phyloP scores from a whole-genome alignment of 2,888 invertebrate genomes.

The Gibbula magus region DNA sequence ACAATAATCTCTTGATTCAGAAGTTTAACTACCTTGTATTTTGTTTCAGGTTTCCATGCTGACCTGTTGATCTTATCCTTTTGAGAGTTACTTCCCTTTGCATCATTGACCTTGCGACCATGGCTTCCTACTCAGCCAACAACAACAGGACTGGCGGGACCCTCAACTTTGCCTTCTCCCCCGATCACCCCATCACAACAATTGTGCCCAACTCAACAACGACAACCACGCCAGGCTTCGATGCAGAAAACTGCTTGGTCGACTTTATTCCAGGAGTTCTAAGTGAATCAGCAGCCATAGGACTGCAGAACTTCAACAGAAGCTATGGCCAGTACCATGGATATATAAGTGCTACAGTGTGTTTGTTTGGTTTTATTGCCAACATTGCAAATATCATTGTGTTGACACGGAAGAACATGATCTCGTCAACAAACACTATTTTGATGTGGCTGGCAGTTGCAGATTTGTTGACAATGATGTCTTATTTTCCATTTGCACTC shows the following conservation, averaged over 20 bases:
- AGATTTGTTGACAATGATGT: conserved; percentile 91
- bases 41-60: no score
- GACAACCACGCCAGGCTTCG: not conserved
- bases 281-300: conserved; percentile 34
- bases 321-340: conserved; percentile 82
- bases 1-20: no score
- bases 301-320: conserved; percentile 54
- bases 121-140: not conserved
- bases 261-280: conserved; percentile 39
- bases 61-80: no score
- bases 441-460: conserved; percentile 88
- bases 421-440: conserved; percentile 93
- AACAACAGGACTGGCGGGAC: not conserved
- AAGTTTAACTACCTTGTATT: no score
- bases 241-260: conserved; percentile 3
- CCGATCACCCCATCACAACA: not conserved
- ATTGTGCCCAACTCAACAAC: not conserved
- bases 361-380: conserved; percentile 91
- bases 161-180: not conserved
- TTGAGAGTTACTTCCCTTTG: not conserved
- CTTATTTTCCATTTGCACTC: conserved; percentile 92
- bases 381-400: conserved; percentile 94
- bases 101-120: not conserved
- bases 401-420: conserved; percentile 91
- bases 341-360: conserved; percentile 89